A percentile compares a stretch with the other conserved stretches of the same genome.
Conservation (phyloP, 1,140 invertebrate genomes). For the Drosophila pruinosa region DNA sequence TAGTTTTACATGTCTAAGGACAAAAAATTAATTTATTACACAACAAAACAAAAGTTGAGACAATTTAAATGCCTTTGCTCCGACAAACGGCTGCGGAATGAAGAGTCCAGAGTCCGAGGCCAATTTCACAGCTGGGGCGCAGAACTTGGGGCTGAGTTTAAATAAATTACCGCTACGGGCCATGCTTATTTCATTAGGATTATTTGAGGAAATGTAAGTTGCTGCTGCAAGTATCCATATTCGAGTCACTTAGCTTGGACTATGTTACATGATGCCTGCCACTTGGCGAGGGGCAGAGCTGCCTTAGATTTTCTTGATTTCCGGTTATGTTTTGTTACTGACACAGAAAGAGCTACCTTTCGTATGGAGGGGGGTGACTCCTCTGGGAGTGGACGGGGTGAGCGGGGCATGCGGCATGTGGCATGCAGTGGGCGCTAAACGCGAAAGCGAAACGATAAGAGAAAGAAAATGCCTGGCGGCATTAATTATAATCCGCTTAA, state of each 20-base stretch:
- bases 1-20: conserved; percentile 72
- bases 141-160: conserved; percentile 44
- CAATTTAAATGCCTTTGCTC: conserved; percentile 67
- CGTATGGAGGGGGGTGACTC: too few species aligned
- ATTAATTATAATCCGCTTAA: conserved; percentile 81
- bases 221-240: neutral
- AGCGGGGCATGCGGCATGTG: neutral
- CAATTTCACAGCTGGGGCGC: conserved; percentile 20
- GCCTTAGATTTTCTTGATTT: conserved; percentile 50
- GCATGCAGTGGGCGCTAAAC: conserved; percentile 17
- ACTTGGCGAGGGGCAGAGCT: neutral
- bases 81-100: neutral
- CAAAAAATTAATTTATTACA: conserved; percentile 80
- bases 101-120: conserved; percentile 18
- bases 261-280: too few species aligned
- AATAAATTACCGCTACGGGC: conserved; percentile 78
- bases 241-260: neutral
- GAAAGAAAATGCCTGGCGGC: conserved; percentile 76
- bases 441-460: conserved; percentile 52
- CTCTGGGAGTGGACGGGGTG: neutral
- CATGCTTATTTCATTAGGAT: conserved; percentile 81
- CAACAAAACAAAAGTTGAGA: conserved; percentile 78
- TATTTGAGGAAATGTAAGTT: conserved; percentile 47
- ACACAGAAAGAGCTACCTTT: conserved; percentile 20
- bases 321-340: conserved; percentile 52